Evolutionary conservation across 2,797 vertebrate genomes (phyloP).

Genomic region (Mormyrops attenuatus): DNA sequence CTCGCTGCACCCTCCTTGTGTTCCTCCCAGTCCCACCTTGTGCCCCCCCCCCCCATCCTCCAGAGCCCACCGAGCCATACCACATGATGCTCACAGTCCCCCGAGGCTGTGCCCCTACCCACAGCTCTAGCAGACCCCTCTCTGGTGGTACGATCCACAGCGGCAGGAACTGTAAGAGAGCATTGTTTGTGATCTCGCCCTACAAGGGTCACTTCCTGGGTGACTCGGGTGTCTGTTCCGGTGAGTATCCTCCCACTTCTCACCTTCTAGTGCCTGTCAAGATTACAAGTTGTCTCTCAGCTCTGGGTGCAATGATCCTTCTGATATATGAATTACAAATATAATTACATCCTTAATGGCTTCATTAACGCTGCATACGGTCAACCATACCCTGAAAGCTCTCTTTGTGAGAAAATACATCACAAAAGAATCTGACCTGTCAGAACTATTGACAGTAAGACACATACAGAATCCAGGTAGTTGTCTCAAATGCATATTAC

Average conservation of each 20-base stretch:
- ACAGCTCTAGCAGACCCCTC: constrained; percentile 24
- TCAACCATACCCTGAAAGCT: neutral
- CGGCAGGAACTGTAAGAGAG: neutral
- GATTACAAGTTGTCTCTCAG: neutral
- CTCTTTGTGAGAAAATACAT: neutral
- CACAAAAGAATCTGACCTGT: neutral
- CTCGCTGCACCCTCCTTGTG: constrained; percentile 33
- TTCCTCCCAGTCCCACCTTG: neutral
- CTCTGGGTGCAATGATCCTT: neutral
- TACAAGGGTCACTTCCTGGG: constrained; percentile 11
- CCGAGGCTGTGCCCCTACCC: neutral
- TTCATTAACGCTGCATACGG: neutral
- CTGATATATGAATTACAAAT: neutral
- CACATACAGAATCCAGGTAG: neutral
- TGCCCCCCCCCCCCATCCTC: neutral
- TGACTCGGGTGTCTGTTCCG: neutral
- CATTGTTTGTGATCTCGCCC: neutral
- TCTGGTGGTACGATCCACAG: constrained; percentile 7
- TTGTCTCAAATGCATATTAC: neutral
- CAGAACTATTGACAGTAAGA: neutral
- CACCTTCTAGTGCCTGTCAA: neutral
- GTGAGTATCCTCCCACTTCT: neutral
- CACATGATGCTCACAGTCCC: too few species aligned
- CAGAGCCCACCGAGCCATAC: neutral
- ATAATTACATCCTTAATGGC: neutral